Conservation (phyloP, 1,140 invertebrate species). For the Phenacoccus solenopsis region DNA sequence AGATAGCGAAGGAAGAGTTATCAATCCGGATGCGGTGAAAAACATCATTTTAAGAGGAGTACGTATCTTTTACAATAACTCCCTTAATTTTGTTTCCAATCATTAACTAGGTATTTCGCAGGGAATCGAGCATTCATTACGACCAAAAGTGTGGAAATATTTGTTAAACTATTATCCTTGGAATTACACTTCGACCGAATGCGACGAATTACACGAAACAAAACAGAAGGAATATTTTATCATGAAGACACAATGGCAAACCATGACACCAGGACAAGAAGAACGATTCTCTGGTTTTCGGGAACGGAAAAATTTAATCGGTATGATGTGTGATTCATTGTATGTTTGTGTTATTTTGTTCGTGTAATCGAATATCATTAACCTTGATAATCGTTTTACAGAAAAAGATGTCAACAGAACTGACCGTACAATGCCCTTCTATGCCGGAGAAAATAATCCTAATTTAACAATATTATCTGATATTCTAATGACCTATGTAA, state of each 20-base stretch:
- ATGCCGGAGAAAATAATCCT: conserved; percentile 77
- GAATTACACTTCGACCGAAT: conserved; percentile 59
- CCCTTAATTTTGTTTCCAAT: conserved; percentile 6
- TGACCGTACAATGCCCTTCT: conserved; percentile 83
- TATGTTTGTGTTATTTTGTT: conserved; percentile 12
- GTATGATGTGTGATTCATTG: conserved; percentile 37
- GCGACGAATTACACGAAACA: conserved; percentile 49
- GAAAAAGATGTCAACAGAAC: conserved; percentile 97
- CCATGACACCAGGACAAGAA: conserved; percentile 77
- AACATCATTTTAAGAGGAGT: conserved; percentile 83
- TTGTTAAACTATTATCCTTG: conserved; percentile 80
- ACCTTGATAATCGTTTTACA: conserved; percentile 34
- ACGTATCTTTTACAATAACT: conserved; percentile 29
- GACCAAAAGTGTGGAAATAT: conserved; percentile 89
- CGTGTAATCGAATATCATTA: conserved; percentile 17
- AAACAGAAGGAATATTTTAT: conserved; percentile 79
- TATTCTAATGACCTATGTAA: conserved; percentile 97
- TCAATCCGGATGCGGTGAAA: conserved; percentile 52
- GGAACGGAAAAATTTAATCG: conserved; percentile 85
- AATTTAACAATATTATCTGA: conserved; percentile 76
- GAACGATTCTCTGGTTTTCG: conserved; percentile 73
- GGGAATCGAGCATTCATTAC: conserved; percentile 54
- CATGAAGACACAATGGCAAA: conserved; percentile 95
- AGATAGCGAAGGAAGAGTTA: conserved; percentile 61
- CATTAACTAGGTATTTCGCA: neutral